These are phyloP conservation scores for Spodoptera littoralis DNA, from an alignment of 2,888 invertebrate species.

Conservation along the genomic window DNA sequence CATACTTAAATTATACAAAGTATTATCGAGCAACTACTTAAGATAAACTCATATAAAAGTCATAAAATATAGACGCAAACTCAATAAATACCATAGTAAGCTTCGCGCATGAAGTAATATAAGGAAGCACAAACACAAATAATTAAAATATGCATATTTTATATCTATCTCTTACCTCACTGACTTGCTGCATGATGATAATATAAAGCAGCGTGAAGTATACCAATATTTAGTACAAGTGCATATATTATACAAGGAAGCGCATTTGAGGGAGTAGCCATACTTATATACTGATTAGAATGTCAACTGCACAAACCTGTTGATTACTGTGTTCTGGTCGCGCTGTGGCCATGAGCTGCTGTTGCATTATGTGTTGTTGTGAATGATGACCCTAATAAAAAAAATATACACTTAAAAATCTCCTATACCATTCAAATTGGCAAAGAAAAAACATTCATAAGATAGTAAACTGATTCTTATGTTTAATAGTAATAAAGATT, in stretches of 20 bases:
- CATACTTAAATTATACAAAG: too few species aligned
- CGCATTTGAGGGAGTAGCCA: conserved; percentile 22
- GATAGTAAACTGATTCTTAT: too few species aligned
- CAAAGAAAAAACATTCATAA: not conserved
- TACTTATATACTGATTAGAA: conserved; percentile 5
- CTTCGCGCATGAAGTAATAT: too few species aligned
- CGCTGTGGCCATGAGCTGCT: conserved; percentile 81
- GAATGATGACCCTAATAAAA: conserved; percentile 81
- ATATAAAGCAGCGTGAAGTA: conserved; percentile 79
- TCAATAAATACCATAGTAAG: too few species aligned
- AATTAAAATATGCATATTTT: too few species aligned
- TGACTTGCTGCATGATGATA: conserved; percentile 75
- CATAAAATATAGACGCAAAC: too few species aligned
- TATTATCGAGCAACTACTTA: too few species aligned
- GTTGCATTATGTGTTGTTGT: conserved; percentile 88
- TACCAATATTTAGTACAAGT: conserved; percentile 64
- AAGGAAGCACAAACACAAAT: too few species aligned
- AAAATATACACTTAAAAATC: conserved; percentile 19
- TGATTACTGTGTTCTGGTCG: conserved; percentile 82
- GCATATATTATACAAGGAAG: conserved; percentile 61
- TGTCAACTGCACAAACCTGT: conserved; percentile 70
- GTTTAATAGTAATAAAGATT: not conserved
- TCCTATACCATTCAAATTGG: conserved; percentile 11
- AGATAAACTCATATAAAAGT: too few species aligned
- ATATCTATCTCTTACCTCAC: conserved; percentile 75